Evolutionary conservation across 2,113 vertebrate genomes (phyloP), one percentile per base, ranked within the genome.

Genomic region (Callocephalon fimbriatum): DNA sequence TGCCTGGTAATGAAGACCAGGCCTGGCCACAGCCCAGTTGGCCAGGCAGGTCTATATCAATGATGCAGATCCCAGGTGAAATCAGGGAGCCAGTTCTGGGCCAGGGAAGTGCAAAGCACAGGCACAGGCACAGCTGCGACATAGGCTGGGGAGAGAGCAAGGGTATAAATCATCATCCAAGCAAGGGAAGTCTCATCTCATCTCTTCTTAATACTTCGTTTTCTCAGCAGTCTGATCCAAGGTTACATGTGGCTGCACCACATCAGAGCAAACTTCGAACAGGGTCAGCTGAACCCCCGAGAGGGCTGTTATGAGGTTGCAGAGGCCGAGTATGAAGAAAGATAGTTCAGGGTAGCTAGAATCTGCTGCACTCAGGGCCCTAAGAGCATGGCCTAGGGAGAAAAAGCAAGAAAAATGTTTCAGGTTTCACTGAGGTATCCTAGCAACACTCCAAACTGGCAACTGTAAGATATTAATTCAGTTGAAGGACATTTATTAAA

Each of bases 401-500:
- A 45, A 92, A 88, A 90, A 32, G 3, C 13, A 58, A 83, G 78
- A 92, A 32, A 68, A 73, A 47, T 82, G 13, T 35, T 93, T 75
- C 47, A 68, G 35, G 37, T 78, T 77, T 79, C 81, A 37, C 26
- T 37, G 59, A 67, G 29, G 68, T 82, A 85, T 54, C 70, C 47
- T 77, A 93, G 68, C 68, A 81, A 74, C 45, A 42, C 53, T 37
- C n/a, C 23, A 54, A 76, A 86, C 20, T 18, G 13, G 20, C 1
- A 1, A 31, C 22, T 63, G 23, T 27, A 78, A 90, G n/a, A 8
- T 76, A 61, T 26, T 56, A 45, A 11, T 65, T 82, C 0, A 0
- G 25, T 68, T n/a, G 31, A 85, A 74, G 12, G 26, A 32, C 37
- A 77, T 66, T 90, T 91, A 71, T 94, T 88, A 76, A 92, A 95